Evolutionary conservation across 2,797 vertebrate genomes (phyloP), one percentile per base, ranked within the genome.

Genomic region (Karalla daura): DNA sequence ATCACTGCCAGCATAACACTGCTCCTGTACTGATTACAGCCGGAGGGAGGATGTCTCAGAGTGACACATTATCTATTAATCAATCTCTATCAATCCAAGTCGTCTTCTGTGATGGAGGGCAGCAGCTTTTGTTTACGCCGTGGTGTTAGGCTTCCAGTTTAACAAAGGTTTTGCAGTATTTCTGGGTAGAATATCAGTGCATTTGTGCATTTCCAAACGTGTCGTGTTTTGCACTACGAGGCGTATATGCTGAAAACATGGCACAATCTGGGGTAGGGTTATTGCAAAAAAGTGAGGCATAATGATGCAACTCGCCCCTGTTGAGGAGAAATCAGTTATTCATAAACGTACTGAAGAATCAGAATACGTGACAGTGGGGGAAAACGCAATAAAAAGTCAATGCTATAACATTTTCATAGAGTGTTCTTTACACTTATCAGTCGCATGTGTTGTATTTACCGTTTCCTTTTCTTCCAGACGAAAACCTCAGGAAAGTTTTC

Each of bases 231-330:
- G 23, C 15, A 12, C 13, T 7, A 23, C 13, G 30, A 20, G 27
- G 3, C 27, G 2, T 17, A 7, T 37, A 41, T 20, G 10, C 7
- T 63, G 21, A 30, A 51, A 66, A 58, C 18, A 33, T 33, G 33
- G 17, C 46, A 30, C 60, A 30, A n/a, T n/a, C n/a, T 9, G 18
- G 14, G 56, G 50, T 49, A 30, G 10, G 6, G 28, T 30, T 30
- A 68, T 78, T 77, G 35, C 70, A 76, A 70, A 81, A n/a, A 86
- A 76, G 27, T 69, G 24, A 67, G 37, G 46, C 70, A 81, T 76
- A 83, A 88, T 94, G 90, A 93, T 91, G 91, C 89, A 94, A 94
- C 91, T 88, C 74, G 75, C 70, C 86, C 74, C 67, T 74, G 63
- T 89, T 86, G 49, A 56, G 49, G 71, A 86, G 85, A 89, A 93